These are phyloP conservation scores for Grapholita molesta DNA, from an alignment of 1,140 invertebrate genomes.

Conservation along the genomic window DNA sequence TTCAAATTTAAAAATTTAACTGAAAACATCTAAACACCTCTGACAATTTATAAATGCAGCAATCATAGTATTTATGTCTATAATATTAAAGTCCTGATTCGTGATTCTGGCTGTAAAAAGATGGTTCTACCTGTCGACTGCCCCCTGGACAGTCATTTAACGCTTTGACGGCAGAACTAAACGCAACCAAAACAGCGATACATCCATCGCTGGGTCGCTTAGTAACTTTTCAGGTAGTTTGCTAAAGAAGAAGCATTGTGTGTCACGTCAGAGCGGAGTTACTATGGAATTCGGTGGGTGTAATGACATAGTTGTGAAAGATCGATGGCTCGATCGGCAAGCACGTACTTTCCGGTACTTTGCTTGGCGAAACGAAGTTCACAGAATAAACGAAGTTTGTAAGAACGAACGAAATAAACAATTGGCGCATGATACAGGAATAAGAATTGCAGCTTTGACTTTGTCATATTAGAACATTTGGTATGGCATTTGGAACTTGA, in stretches of 20 bases:
- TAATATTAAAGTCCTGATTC: background rate
- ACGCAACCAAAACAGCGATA: background rate
- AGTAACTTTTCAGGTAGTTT: background rate
- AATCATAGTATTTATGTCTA: no score
- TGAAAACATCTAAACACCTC: background rate
- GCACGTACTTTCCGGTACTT: slow-evolving; percentile 12
- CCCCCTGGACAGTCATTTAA: slow-evolving; percentile 15
- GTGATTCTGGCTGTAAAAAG: background rate
- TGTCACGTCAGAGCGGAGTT: background rate
- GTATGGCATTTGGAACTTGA: no score
- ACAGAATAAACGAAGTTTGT: background rate
- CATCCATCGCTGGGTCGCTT: background rate
- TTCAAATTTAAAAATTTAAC: background rate
- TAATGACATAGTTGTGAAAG: slow-evolving; percentile 10
- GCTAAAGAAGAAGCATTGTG: background rate
- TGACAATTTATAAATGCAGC: background rate
- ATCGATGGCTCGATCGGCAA: background rate
- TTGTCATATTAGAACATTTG: no score
- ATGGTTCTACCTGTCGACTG: slow-evolving; percentile 2
- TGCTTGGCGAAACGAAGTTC: background rate
- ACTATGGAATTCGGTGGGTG: slow-evolving; percentile 10
- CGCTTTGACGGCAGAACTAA: slow-evolving; percentile 14
- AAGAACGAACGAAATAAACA: no score
- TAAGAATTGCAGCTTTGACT: no score
- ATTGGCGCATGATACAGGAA: no score